Evolutionary conservation across 1,140 invertebrate genomes (phyloP).

Genomic region (Calosoma granatense): DNA sequence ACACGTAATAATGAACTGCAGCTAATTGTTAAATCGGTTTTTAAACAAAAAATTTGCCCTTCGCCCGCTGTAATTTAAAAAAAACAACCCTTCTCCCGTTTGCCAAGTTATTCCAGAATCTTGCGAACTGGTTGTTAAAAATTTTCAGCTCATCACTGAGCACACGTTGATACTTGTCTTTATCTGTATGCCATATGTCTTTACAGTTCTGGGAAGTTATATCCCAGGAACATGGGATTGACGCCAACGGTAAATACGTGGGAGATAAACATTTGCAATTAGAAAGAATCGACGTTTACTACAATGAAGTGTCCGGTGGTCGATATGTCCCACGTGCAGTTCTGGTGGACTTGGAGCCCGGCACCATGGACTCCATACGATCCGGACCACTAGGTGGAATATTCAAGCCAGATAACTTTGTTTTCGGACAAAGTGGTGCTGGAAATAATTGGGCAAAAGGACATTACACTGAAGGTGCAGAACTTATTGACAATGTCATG

Average conservation of each 20-base stretch:
- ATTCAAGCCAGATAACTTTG: conserved; percentile 66
- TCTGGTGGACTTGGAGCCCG: conserved; percentile 65
- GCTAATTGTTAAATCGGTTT: too few species aligned
- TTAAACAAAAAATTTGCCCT: too few species aligned
- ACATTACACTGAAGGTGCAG: conserved; percentile 69
- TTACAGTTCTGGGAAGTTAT: conserved; percentile 62
- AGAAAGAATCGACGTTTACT: conserved; percentile 79
- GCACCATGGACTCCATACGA: conserved; percentile 64
- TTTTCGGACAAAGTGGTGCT: conserved; percentile 55
- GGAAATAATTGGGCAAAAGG: too few species aligned
- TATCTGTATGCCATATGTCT: too few species aligned
- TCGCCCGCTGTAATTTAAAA: too few species aligned
- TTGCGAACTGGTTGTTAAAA: too few species aligned
- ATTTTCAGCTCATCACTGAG: too few species aligned
- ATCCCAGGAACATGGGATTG: conserved; percentile 73
- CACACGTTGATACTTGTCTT: too few species aligned
- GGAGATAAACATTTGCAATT: conserved; percentile 71
- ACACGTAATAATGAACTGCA: too few species aligned
- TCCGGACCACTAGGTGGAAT: conserved; percentile 60
- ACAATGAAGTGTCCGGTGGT: conserved; percentile 69
- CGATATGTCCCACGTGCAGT: conserved; percentile 71
- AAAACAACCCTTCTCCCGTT: too few species aligned
- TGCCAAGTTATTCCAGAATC: too few species aligned
- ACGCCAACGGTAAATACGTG: conserved; percentile 64
- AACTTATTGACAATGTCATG: conserved; percentile 64